Percentiles rank a stretch among this genome's conserved stretches.
Conservation (phyloP, 1,140 invertebrate species). For the Zaprionus camerounensis region DNA sequence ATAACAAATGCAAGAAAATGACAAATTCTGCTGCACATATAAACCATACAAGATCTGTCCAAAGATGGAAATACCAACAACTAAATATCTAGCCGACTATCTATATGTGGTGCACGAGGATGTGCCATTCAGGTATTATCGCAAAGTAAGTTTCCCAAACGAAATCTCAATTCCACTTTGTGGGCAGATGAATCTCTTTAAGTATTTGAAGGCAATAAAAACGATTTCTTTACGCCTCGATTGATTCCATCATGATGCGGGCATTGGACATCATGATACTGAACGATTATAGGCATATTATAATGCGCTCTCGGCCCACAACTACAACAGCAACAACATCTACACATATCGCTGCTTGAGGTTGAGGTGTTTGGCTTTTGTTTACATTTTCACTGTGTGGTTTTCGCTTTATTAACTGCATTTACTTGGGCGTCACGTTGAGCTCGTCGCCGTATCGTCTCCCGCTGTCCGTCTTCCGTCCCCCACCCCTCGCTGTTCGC, state of each 20-base stretch:
- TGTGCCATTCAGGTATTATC: conserved; percentile 83
- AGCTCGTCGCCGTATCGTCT: conserved; percentile 22
- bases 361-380: conserved; percentile 58
- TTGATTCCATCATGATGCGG: conserved; percentile 20
- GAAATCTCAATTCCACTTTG: background rate
- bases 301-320: conserved; percentile 15
- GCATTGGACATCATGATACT: conserved; percentile 49
- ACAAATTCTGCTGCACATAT: conserved; percentile 76
- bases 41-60: conserved; percentile 83
- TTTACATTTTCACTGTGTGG: conserved; percentile 79
- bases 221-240: conserved; percentile 10
- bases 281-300: conserved; percentile 22
- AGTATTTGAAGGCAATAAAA: background rate
- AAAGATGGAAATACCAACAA: conserved; percentile 84
- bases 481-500: conserved; percentile 20
- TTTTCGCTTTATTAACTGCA: conserved; percentile 79
- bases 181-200: background rate
- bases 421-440: conserved; percentile 65
- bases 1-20: conserved; percentile 84
- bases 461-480: conserved; percentile 23
- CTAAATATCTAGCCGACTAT: conserved; percentile 84
- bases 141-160: conserved; percentile 76
- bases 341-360: conserved; percentile 34
- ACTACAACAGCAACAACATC: background rate
- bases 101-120: conserved; percentile 83